A percentile compares a stretch with the other conserved stretches of the same genome.
These are phyloP conservation scores for Lochmaea crataegi DNA, from an alignment of 2,888 invertebrate species.

Conservation along the genomic window DNA sequence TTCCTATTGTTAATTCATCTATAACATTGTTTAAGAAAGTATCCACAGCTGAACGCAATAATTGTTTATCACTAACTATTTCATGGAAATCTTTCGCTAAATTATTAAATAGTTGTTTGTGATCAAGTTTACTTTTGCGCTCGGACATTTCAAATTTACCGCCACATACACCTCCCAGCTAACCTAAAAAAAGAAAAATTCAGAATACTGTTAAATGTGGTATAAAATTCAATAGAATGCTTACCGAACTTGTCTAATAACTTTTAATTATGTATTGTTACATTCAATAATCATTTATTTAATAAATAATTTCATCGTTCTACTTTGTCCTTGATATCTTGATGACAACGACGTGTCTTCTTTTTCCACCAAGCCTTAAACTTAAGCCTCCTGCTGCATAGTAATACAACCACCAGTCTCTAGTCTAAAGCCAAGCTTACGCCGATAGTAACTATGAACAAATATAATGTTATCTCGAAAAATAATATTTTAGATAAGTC, in stretches of 20 bases:
- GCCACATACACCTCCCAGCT: neutral
- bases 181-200: conserved; percentile 15
- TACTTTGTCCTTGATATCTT: neutral
- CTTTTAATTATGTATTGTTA: neutral
- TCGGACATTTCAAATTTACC: conserved; percentile 49
- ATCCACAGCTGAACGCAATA: conserved; percentile 57
- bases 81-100: conserved; percentile 62
- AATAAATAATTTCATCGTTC: neutral
- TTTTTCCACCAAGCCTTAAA: neutral
- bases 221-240: neutral
- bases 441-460: no score
- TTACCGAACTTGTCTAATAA: neutral
- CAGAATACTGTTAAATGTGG: neutral
- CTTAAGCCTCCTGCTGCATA: neutral
- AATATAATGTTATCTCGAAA: no score
- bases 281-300: neutral
- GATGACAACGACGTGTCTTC: neutral
- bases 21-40: conserved; percentile 60
- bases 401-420: no score
- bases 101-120: conserved; percentile 52
- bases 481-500: no score
- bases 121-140: conserved; percentile 49
- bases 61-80: conserved; percentile 58
- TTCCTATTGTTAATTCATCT: conserved; percentile 62
- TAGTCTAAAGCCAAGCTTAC: no score